phyloP scores from a whole-genome alignment of 2,113 vertebrate species.

The Struthidea cinerea region DNA sequence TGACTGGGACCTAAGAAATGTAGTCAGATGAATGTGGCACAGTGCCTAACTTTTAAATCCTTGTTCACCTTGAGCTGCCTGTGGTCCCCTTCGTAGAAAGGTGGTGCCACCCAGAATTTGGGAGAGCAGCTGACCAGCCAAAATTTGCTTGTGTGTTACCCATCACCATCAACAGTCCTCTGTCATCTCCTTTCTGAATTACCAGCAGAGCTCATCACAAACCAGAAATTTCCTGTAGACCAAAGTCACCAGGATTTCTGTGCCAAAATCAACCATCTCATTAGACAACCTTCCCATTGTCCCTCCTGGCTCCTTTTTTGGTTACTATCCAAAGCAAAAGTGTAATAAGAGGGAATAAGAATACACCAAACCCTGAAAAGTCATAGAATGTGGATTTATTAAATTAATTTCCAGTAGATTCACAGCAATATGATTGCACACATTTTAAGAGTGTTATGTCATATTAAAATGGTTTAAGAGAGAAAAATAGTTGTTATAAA shows the following conservation, averaged over 20 bases:
- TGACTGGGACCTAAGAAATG: neutral
- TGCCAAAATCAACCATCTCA: neutral
- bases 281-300: neutral
- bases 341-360: neutral
- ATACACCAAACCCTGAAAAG: neutral
- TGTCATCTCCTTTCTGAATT: neutral
- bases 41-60: neutral
- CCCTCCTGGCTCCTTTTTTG: neutral
- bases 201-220: neutral
- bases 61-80: neutral
- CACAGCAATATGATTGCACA: neutral
- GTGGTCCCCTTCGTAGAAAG: neutral
- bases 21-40: neutral
- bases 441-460: neutral
- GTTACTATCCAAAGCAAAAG: neutral
- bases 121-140: neutral
- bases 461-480: neutral
- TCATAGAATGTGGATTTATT: neutral
- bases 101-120: neutral
- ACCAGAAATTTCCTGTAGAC: neutral
- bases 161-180: neutral
- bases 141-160: rapidly evolving
- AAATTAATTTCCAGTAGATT: neutral
- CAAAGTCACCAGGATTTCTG: neutral
- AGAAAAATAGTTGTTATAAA: neutral